These are phyloP conservation scores for Periophthalmus magnuspinnatus DNA, from an alignment of 2,797 vertebrate genomes.

Conservation along the genomic window DNA sequence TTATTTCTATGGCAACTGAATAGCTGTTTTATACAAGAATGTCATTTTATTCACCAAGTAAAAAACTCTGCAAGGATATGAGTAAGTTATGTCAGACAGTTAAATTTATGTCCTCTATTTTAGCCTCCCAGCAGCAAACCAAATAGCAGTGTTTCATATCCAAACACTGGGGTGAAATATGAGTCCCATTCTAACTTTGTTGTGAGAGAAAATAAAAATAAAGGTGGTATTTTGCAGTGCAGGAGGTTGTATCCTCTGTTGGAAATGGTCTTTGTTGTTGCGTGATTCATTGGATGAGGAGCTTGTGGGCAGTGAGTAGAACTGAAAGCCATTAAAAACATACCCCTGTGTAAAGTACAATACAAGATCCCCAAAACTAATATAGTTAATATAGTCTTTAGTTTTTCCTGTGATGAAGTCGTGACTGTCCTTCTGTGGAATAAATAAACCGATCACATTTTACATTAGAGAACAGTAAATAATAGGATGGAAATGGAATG, in stretches of 20 bases:
- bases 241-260: slow-evolving; percentile 23
- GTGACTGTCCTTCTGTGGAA: not conserved
- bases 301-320: slow-evolving; percentile 29
- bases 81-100: slow-evolving; percentile 6
- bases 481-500: not conserved
- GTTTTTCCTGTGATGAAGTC: slow-evolving; percentile 8
- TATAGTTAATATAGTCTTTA: not conserved
- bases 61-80: not conserved
- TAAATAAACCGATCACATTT: not conserved
- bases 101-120: slow-evolving; percentile 17
- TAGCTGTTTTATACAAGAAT: not conserved
- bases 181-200: slow-evolving; percentile 17
- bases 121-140: slow-evolving; percentile 13
- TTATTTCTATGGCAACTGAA: not conserved
- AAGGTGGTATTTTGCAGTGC: slow-evolving; percentile 26
- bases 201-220: slow-evolving; percentile 14
- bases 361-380: not conserved
- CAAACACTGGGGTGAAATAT: slow-evolving; percentile 17
- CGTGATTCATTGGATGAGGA: slow-evolving; percentile 45
- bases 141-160: slow-evolving; percentile 11
- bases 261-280: slow-evolving; percentile 13
- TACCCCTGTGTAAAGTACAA: slow-evolving; percentile 22
- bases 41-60: not conserved
- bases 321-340: slow-evolving; percentile 27
- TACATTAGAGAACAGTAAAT: not conserved